A percentile compares a stretch with the other conserved stretches of the same genome.
Evolutionary conservation across 2,888 invertebrate genomes (phyloP).

Genomic region (Orchesellides sinensis): DNA sequence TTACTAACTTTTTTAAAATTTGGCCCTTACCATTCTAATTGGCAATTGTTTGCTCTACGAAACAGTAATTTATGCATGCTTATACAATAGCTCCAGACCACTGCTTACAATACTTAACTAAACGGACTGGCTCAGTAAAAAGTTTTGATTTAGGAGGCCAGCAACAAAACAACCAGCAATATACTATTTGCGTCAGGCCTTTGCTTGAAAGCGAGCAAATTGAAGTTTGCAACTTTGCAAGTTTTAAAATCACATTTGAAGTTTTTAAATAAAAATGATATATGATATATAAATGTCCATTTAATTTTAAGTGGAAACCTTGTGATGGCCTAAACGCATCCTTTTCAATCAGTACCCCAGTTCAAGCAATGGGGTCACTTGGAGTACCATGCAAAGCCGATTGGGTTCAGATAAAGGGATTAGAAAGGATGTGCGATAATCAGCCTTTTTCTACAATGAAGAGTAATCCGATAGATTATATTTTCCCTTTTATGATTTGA

Average conservation of each 20-base stretch:
- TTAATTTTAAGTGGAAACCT: slow-evolving; percentile 29
- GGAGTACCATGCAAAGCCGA: slow-evolving; percentile 34
- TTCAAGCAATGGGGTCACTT: neutral
- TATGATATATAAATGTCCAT: neutral
- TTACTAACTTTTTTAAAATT: too few species aligned
- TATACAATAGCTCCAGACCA: slow-evolving; percentile 25
- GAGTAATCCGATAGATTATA: neutral
- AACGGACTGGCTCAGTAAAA: slow-evolving; percentile 21
- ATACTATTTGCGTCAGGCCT: slow-evolving; percentile 61
- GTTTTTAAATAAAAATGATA: too few species aligned
- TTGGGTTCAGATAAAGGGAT: slow-evolving; percentile 61
- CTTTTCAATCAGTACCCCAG: slow-evolving; percentile 22
- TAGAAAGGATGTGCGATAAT: slow-evolving; percentile 9
- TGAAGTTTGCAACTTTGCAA: slow-evolving; percentile 2
- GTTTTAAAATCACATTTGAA: neutral
- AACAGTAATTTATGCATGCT: neutral
- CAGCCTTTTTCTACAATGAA: neutral
- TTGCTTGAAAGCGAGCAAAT: neutral
- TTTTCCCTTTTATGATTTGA: neutral
- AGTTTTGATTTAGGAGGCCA: slow-evolving; percentile 60
- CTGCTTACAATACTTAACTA: slow-evolving; percentile 62
- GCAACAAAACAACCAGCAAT: slow-evolving; percentile 64
- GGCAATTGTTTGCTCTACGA: neutral
- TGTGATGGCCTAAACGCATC: slow-evolving; percentile 8
- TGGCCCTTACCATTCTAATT: too few species aligned